Evolutionary conservation across 2,113 vertebrate genomes (phyloP), one percentile per base, ranked within the genome.

Genomic region (Pan paniscus): DNA sequence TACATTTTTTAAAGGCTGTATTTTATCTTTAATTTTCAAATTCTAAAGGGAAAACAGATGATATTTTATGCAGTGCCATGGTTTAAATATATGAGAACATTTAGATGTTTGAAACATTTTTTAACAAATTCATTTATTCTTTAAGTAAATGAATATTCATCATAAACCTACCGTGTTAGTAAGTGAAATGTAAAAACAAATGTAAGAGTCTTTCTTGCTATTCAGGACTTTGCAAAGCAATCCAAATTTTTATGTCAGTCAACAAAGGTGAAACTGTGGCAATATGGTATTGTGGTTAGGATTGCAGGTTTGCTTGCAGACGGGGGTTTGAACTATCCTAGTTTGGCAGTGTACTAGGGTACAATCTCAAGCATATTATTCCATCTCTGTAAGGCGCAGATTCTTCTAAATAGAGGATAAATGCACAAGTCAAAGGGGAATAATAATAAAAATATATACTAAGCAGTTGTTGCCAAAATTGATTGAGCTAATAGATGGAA

Each of bases 391-490:
- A 93, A 91, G 79, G 76, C 3, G 46, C 9, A 94, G 7, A 70
- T 11, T 83, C 52, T 90, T 83, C 25, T 89, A 78, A 95, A 83
- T 16, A 23, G 14, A 89, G 55, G 35, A 93, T 89, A 96, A 95
- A 96, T 70, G 57, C 43, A 89, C 75, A 92, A 73, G 84, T 95
- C 87, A 97, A 48, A 48, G 43, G 55, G 81, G 48, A 80, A 83
- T 80, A 96, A 97, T 95, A 95, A 57, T 88, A 92, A 94, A 64
- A 67, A 52, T 46, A n/a, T 84, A 89, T 93, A 68, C 90, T 96
- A 92, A 96, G 93, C 50, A 67, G 13, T 55, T 95, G 52, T 84
- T 93, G 73, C 96, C 93, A 97, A 90, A 95, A 81, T 96, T 92
- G 96, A 97, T 81, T 88, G 32, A 93, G 80, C 85, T 57, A 97